These are phyloP conservation scores for Rafetus swinhoei DNA, from an alignment of 2,113 vertebrate genomes.

Conservation along the genomic window DNA sequence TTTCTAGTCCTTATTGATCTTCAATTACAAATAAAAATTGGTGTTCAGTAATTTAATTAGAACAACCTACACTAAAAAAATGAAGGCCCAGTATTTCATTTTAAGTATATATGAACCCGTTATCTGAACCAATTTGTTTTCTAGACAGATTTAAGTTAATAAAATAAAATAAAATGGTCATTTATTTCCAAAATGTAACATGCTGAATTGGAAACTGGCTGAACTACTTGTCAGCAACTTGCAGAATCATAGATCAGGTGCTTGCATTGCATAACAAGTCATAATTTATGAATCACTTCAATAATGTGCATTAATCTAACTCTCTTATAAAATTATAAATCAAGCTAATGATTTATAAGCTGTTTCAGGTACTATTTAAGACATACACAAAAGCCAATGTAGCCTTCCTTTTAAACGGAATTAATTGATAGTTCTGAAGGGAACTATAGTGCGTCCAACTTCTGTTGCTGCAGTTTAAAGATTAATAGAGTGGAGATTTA, in stretches of 20 bases:
- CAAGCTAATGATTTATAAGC: constrained; percentile 11
- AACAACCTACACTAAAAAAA: constrained; percentile 26
- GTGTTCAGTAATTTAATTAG: constrained; percentile 25
- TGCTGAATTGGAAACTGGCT: constrained; percentile 14
- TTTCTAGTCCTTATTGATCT: background rate
- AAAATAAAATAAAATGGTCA: background rate
- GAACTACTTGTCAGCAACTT: constrained; percentile 11
- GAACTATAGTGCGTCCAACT: background rate
- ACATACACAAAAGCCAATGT: background rate
- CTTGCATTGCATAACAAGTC: background rate
- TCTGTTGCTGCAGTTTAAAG: background rate
- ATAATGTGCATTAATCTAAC: constrained; percentile 3
- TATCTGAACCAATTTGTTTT: constrained; percentile 37
- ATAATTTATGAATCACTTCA: constrained; percentile 24
- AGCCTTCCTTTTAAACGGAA: background rate
- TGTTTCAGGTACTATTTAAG: background rate
- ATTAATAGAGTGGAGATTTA: background rate
- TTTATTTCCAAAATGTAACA: constrained; percentile 43
- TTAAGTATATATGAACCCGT: background rate
- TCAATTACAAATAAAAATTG: constrained; percentile 33
- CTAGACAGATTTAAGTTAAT: background rate
- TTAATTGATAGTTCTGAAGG: background rate
- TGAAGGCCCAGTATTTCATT: background rate
- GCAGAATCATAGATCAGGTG: background rate
- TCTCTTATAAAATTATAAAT: background rate